Conservation (phyloP, 2,113 vertebrate species). For the Sula dactylatra region DNA sequence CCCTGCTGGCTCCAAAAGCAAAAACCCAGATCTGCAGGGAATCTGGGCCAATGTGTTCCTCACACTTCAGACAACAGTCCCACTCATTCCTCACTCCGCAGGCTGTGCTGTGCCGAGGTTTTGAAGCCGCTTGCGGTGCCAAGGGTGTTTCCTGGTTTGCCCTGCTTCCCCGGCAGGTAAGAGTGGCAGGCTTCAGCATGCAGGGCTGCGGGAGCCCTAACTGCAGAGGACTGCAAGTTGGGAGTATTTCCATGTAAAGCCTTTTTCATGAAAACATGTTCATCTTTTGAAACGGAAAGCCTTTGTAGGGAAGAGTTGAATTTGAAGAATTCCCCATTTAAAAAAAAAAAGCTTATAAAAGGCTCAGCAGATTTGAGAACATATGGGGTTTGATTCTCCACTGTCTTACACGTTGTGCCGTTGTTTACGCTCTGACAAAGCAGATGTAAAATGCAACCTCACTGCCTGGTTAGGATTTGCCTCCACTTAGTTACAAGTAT, state of each 20-base stretch:
- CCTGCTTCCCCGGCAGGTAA: neutral
- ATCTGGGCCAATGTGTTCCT: constrained; percentile 55
- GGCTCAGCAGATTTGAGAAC: constrained; percentile 29
- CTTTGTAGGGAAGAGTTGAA: neutral
- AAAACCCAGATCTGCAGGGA: constrained; percentile 8
- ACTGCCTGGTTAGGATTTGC: neutral
- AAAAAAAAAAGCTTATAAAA: neutral
- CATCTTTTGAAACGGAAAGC: neutral
- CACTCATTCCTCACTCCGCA: neutral
- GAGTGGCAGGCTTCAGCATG: neutral
- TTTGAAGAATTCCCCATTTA: neutral
- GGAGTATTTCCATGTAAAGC: neutral
- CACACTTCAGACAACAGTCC: neutral
- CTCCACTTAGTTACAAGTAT: neutral
- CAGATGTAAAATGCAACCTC: constrained; percentile 1
- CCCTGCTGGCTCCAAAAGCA: neutral
- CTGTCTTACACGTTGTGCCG: neutral
- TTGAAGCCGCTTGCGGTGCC: fast-evolving
- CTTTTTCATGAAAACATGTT: neutral
- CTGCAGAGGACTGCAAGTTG: neutral
- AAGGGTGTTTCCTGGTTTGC: neutral
- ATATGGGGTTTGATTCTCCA: constrained; percentile 11
- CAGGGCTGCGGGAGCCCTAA: neutral
- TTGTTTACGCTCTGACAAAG: constrained; percentile 25
- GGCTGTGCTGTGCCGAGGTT: neutral